Evolutionary conservation across 2,113 vertebrate genomes (phyloP), one percentile per base, ranked within the genome.

Genomic region (Caloenas nicobarica): DNA sequence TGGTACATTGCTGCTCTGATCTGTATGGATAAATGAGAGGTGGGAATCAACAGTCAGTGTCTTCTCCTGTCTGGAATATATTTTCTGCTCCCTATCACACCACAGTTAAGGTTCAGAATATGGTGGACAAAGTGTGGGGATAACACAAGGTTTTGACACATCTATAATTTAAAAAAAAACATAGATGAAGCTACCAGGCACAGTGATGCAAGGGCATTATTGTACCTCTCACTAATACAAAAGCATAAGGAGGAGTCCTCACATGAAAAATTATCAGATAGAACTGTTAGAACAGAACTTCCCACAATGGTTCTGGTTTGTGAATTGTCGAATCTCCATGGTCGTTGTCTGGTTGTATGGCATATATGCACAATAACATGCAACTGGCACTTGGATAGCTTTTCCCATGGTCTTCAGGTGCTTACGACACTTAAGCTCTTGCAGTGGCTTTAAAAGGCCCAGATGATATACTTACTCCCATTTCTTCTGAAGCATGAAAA

Each of bases 361-460:
- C 11, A 60, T 5, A 18, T 9, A 68, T 4, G 1, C 22, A 3
- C 50, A 76, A 8, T 9, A 31, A 23, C 33, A 70, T 0, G 0
- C 8, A 80, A 13, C 9, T 24, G 10, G 29, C 36, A 91, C 13
- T 1, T 62, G 23, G 9, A 28, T 2, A 51, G 36, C 33, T 64
- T 91, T 57, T 34, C 38, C 28, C 36, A 28, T 50, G 51, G 22
- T 15, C n/a, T 14, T 69, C 4, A 69, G 28, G 54, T 24, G 31
- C 28, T 64, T 61, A 28, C 0, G 0, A 56, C 11, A 54, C 9
- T 24, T 17, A 33, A 38, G 31, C 13, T 65, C 21, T 33, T 81
- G 3, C 29, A 83, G 7, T 11, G 8, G 13, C n/a, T 89, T 89
- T 36, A n/a, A 29, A 91, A 66, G 13, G 11, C 17, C n/a, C 33